Conservation (phyloP, 53 echinoderm and acorn worm genomes). For the Glandiceps talaboti region DNA sequence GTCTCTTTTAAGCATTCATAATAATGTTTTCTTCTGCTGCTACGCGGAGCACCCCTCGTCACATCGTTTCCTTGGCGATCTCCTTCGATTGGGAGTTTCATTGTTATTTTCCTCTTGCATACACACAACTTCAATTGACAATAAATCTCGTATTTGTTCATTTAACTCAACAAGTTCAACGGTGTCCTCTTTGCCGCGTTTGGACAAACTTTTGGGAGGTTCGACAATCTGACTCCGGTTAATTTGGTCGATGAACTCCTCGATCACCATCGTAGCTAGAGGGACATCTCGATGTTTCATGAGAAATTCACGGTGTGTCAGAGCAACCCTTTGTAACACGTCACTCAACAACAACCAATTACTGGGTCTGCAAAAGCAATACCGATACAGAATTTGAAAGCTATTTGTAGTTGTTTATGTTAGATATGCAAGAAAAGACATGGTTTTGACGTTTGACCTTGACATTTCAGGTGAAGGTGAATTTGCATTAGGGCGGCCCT, state of each 20-base stretch:
- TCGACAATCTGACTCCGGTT: background rate
- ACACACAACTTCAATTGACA: conserved; percentile 8
- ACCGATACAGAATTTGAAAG: too few species aligned
- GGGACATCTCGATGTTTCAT: conserved; percentile 12
- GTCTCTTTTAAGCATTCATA: too few species aligned
- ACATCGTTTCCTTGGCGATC: background rate
- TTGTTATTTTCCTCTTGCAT: background rate
- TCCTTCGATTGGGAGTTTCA: background rate
- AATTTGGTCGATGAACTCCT: conserved; percentile 9
- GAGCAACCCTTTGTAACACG: conserved; percentile 15
- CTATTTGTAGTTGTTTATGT: too few species aligned
- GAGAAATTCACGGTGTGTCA: conserved; percentile 17
- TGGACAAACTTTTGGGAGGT: background rate
- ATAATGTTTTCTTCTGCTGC: too few species aligned
- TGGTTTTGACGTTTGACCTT: too few species aligned
- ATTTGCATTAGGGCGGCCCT: too few species aligned
- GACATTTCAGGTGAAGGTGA: too few species aligned
- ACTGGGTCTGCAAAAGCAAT: conserved; percentile 24
- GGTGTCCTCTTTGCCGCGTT: conserved; percentile 2
- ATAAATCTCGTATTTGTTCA: conserved; percentile 10
- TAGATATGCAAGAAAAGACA: too few species aligned
- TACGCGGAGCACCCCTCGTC: background rate
- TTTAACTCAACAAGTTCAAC: conserved; percentile 26
- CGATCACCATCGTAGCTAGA: conserved; percentile 1
- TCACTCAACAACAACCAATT: conserved; percentile 52